Conservation (phyloP, 2,797 vertebrate species). For the Prunella strophiata region DNA sequence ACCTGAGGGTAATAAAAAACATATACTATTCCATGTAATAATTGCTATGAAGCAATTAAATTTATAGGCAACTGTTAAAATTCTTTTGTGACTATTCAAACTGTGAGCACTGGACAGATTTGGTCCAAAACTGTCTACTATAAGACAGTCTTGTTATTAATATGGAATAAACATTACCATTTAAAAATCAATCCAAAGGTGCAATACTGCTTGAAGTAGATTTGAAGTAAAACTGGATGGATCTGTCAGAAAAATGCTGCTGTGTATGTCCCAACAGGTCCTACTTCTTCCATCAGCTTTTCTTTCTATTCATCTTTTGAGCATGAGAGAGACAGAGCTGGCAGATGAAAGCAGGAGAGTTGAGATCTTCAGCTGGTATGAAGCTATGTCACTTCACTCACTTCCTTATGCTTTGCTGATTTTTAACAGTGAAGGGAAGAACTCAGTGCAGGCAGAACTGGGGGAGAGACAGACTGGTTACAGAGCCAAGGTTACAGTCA, state of each 20-base stretch:
- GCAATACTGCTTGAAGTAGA: not conserved
- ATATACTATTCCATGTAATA: slow-evolving; percentile 67
- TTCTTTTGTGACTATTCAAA: slow-evolving; percentile 68
- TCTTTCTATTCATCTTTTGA: not conserved
- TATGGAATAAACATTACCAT: slow-evolving; percentile 41
- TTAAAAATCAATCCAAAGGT: slow-evolving; percentile 48
- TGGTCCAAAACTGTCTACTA: slow-evolving; percentile 28
- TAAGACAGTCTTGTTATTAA: slow-evolving; percentile 24
- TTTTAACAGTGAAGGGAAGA: not conserved
- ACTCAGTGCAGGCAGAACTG: not conserved
- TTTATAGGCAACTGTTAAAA: slow-evolving; percentile 73
- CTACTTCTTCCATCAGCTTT: not conserved
- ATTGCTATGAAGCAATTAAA: slow-evolving; percentile 73
- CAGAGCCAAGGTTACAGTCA: not conserved
- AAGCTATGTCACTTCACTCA: slow-evolving; percentile 4
- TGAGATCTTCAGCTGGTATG: not conserved
- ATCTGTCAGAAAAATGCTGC: not conserved
- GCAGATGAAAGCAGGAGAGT: slow-evolving; percentile 4
- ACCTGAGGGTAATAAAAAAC: slow-evolving; percentile 74
- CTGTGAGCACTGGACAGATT: slow-evolving; percentile 35
- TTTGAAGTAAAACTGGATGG: not conserved
- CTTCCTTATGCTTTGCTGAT: not conserved
- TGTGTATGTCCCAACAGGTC: not conserved
- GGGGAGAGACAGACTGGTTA: not conserved
- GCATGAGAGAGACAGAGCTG: not conserved